Evolutionary conservation across 2,113 vertebrate genomes (phyloP).

Genomic region (Tragulus kanchil): DNA sequence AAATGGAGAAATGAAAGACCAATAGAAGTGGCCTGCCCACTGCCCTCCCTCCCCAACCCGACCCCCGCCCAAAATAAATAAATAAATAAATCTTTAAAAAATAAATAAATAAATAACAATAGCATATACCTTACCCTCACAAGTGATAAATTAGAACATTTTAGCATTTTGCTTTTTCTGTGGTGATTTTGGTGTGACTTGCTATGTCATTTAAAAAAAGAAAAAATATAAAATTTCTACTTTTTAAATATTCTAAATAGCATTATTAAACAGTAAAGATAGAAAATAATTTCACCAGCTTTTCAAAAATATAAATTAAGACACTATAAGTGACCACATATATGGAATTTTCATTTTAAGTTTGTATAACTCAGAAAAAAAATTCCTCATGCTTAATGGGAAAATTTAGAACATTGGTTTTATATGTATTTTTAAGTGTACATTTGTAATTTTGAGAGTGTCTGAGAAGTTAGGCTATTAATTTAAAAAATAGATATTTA

Average conservation of each 20-base stretch:
- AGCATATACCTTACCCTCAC: constrained; percentile 14
- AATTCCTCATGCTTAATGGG: neutral
- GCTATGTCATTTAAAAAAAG: neutral
- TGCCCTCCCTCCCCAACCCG: too few relatives aligned
- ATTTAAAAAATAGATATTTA: neutral
- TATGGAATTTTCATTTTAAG: constrained; percentile 24
- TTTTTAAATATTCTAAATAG: constrained; percentile 37
- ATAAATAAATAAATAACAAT: constrained; percentile 72
- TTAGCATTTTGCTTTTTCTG: constrained; percentile 44
- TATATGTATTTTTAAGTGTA: neutral
- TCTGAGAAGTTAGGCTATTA: constrained; percentile 14
- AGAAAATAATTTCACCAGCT: neutral
- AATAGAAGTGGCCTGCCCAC: too few relatives aligned
- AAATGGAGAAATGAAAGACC: too few relatives aligned
- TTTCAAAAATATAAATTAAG: constrained; percentile 23
- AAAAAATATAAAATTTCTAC: neutral
- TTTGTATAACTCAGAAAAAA: neutral
- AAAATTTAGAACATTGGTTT: neutral
- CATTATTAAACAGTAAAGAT: neutral
- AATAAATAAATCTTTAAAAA: too few relatives aligned
- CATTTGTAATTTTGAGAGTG: neutral
- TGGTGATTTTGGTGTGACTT: constrained; percentile 41
- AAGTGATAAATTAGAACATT: constrained; percentile 72
- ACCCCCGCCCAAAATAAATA: too few relatives aligned
- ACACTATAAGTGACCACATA: neutral